phyloP scores from a whole-genome alignment of 2,888 invertebrate genomes.

The Acleris cristana region DNA sequence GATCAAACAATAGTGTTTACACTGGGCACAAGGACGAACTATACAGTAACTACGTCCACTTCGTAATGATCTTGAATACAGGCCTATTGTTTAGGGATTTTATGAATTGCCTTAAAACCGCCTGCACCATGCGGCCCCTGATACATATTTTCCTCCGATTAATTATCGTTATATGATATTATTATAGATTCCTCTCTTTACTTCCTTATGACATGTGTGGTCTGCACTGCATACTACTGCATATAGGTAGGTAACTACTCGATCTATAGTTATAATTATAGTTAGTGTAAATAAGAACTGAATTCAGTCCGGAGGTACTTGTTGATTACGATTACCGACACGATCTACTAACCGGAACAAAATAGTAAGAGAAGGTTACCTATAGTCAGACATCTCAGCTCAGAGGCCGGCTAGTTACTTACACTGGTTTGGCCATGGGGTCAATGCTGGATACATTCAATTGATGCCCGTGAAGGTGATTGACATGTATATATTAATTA shows the following conservation, averaged over 20 bases:
- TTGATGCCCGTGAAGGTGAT: conserved; percentile 53
- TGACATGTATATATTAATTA: conserved; percentile 21
- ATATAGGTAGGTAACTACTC: too few relatives aligned
- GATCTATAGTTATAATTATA: too few relatives aligned
- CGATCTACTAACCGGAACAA: conserved; percentile 59
- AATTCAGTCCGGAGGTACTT: conserved; percentile 10
- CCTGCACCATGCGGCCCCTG: too few relatives aligned
- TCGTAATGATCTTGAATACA: conserved; percentile 55
- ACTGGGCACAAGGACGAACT: conserved; percentile 67
- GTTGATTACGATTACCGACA: conserved; percentile 41
- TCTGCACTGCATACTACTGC: too few relatives aligned
- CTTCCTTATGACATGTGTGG: too few relatives aligned
- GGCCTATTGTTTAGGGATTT: conserved; percentile 54
- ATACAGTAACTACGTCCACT: conserved; percentile 49
- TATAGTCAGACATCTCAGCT: conserved; percentile 45
- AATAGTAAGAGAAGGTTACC: conserved; percentile 53
- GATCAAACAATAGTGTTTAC: conserved; percentile 80
- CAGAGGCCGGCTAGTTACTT: conserved; percentile 57
- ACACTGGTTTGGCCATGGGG: conserved; percentile 60
- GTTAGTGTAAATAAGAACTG: too few relatives aligned
- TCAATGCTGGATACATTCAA: conserved; percentile 63
- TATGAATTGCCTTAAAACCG: not conserved
- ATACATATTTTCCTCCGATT: too few relatives aligned
- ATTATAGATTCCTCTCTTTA: too few relatives aligned
- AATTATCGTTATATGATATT: too few relatives aligned